Conservation (phyloP, 2,113 vertebrate genomes). For the Scomber scombrus region DNA sequence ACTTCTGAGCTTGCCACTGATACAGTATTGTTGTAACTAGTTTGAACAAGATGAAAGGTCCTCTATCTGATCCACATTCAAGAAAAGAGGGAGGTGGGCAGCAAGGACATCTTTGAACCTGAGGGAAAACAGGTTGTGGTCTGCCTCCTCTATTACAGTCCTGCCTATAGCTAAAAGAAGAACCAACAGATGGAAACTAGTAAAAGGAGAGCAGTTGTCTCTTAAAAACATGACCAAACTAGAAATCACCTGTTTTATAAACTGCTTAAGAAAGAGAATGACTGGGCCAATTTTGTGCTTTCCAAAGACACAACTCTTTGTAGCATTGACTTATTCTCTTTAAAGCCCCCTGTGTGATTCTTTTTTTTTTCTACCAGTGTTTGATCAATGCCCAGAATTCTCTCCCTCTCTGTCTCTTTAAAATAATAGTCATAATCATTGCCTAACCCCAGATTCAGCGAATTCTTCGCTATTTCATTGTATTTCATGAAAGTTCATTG, state of each 20-base stretch:
- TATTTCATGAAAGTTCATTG: too few relatives aligned
- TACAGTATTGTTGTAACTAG: slow-evolving; percentile 57
- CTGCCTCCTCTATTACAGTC: slow-evolving; percentile 58
- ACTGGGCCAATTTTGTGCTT: slow-evolving; percentile 42
- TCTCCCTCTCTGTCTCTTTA: not conserved
- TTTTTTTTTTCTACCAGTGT: not conserved
- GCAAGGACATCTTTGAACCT: slow-evolving; percentile 72
- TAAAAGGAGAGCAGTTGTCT: slow-evolving; percentile 42
- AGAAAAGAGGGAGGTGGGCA: slow-evolving; percentile 40
- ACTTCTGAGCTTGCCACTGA: slow-evolving; percentile 47
- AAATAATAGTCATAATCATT: not conserved
- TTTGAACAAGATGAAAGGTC: slow-evolving; percentile 80
- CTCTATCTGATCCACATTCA: slow-evolving; percentile 50
- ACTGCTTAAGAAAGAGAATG: slow-evolving; percentile 57
- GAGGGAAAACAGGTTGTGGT: slow-evolving; percentile 53
- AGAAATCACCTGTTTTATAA: slow-evolving; percentile 71
- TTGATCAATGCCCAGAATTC: slow-evolving; percentile 40
- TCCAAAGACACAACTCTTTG: slow-evolving; percentile 35
- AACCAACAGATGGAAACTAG: slow-evolving; percentile 59
- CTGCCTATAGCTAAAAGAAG: slow-evolving; percentile 60
- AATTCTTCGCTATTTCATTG: too few relatives aligned
- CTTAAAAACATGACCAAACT: slow-evolving; percentile 63
- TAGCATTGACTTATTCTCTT: slow-evolving; percentile 30
- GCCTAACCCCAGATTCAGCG: too few relatives aligned
- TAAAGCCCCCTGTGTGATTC: slow-evolving; percentile 4